A percentile compares a stretch with the other conserved stretches of the same genome.
These are phyloP conservation scores for Bombus fervidus DNA, from an alignment of 1,140 invertebrate genomes.

Conservation along the genomic window DNA sequence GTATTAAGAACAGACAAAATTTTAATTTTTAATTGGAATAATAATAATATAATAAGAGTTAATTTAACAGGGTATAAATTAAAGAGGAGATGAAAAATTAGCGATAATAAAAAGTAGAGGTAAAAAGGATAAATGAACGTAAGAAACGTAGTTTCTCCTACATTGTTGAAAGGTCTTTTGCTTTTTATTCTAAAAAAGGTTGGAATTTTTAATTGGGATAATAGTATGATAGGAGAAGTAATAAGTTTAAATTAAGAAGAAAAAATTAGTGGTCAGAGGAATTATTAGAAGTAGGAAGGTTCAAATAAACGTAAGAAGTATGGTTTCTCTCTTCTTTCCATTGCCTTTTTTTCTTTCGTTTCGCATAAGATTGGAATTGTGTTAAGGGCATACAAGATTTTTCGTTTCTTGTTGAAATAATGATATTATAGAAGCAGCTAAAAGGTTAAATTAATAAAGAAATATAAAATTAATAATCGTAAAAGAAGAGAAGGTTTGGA, in stretches of 20 bases:
- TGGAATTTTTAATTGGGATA: background rate
- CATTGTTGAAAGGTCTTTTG: background rate
- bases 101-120: background rate
- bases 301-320: background rate
- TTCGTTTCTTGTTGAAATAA: background rate
- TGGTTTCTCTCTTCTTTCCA: background rate
- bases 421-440: too few species aligned
- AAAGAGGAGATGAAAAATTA: background rate
- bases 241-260: background rate
- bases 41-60: background rate
- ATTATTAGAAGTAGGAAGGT: background rate
- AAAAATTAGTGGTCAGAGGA: background rate
- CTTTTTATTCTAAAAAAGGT: too few species aligned
- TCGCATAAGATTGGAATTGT: background rate
- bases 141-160: background rate
- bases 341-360: background rate
- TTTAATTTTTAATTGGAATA: background rate
- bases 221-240: background rate
- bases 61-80: too few species aligned
- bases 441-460: too few species aligned
- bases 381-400: background rate
- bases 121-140: background rate
- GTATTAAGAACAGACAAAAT: too few species aligned
- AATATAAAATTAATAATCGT: too few species aligned
- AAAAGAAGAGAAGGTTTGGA: too few species aligned